Base-by-base conservation (phyloP, 2,888 invertebrate genomes). In the Mythimna albipuncta region DNA sequence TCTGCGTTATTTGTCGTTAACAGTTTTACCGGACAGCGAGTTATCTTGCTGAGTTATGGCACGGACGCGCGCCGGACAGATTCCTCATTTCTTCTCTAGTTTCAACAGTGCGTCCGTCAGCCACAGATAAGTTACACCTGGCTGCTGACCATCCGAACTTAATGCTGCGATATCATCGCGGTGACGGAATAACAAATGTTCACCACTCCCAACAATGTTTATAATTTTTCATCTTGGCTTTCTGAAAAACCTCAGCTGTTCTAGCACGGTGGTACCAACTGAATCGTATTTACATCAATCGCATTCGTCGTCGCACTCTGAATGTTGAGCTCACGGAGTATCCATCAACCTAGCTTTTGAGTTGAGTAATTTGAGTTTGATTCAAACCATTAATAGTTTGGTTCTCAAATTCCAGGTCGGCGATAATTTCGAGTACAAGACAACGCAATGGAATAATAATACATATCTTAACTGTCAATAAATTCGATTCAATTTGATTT, bases 1-100 rank as follows among this genome's bases (percentile, higher is more conserved):
- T 96, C 96, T 94, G 80, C 83, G 93, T 94, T 95, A 95, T 95
- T 96, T 95, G 96, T 95, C 94, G 95, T 93, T 93, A 93, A 94
- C 94, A 94, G 93, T 93, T 93, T 91, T 89, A 90, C 89, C 91
- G 91, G 91, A 89, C 90, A 89, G 88, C 87, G 90, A 89, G 91
- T 93, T 96, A 96, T 96, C 96, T 91, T 86, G 84, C 90, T 95
- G 95, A 96, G 92, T 95, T 96, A 96, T 94, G 83, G 94, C 93
- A 85, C 87, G 82, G 88, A 86, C 87, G 88, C 78, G 68, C 77
- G 86, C 85, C 79, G 85, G 86, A 84, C 85, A 90, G 91, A 90
- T 89, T 89, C 92, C 86, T 88, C 87, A 89, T 88, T 85, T 85
- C 90, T 89, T 91, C 92, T 95, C 91, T 88, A 91, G 91, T 94